Percentiles rank a stretch among this genome's conserved stretches.
phyloP scores from a whole-genome alignment of 2,888 invertebrate species.

The Nephrotoma guestfalica region DNA sequence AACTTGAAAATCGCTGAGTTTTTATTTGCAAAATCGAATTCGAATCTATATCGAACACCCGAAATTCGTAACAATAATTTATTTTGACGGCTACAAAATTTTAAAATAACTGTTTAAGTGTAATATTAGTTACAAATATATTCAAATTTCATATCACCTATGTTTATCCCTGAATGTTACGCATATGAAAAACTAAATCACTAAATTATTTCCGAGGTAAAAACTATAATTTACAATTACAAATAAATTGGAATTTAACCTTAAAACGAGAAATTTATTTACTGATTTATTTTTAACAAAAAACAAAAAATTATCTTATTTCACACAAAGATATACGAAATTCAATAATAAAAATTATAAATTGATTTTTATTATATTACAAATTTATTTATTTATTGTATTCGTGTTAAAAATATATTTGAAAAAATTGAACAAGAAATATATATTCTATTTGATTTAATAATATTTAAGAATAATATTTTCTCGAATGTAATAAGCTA shows the following conservation, averaged over 20 bases:
- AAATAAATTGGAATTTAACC: neutral
- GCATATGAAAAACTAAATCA: neutral
- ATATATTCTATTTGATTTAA: neutral
- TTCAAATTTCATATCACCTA: too few species aligned
- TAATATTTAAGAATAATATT: neutral
- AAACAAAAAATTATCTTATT: neutral
- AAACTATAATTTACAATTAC: neutral
- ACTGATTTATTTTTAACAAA: neutral
- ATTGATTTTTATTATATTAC: neutral
- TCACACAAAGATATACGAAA: neutral
- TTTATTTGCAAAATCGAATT: too few species aligned
- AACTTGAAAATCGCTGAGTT: too few species aligned
- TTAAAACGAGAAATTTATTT: neutral
- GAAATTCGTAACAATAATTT: too few species aligned
- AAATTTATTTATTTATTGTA: neutral
- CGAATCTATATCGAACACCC: too few species aligned
- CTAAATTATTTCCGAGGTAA: neutral
- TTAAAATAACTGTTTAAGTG: too few species aligned
- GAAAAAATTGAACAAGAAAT: neutral
- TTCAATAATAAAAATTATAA: neutral
- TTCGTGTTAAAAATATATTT: neutral
- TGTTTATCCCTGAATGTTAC: too few species aligned
- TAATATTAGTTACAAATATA: too few species aligned
- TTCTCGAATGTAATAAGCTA: neutral
- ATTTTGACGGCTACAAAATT: too few species aligned